A percentile compares a stretch with the other conserved stretches of the same genome.
Evolutionary conservation across 1,140 invertebrate species (phyloP).

Genomic region (Pseudomyrmex cubaensis): DNA sequence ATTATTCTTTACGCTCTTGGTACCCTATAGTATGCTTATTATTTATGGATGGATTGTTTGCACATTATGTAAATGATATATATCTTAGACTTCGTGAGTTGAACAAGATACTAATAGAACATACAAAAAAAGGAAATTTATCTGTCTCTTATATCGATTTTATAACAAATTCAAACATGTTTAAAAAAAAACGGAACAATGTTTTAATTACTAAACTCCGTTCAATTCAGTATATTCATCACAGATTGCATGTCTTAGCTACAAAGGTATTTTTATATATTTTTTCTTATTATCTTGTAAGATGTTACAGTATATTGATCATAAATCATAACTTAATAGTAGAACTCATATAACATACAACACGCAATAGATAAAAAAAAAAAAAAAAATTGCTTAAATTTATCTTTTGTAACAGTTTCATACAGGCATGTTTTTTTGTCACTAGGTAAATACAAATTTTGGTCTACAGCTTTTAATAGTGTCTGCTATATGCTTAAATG

Average conservation of each 20-base stretch:
- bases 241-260: conserved; percentile 11
- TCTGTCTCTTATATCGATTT: conserved; percentile 7
- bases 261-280: conserved; percentile 21
- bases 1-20: neutral
- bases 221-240: conserved; percentile 36
- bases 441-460: conserved; percentile 40
- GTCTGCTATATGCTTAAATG: neutral
- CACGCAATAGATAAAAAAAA: too few relatives aligned
- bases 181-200: conserved; percentile 2
- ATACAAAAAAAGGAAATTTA: neutral
- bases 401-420: too few relatives aligned
- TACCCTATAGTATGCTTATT: neutral
- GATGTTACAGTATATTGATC: neutral
- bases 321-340: too few relatives aligned
- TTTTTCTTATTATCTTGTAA: neutral
- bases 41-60: conserved; percentile 21
- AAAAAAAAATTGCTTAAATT: too few relatives aligned
- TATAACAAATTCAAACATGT: neutral
- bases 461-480: neutral
- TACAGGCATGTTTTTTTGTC: neutral
- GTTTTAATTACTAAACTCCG: neutral
- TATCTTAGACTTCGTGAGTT: conserved; percentile 18
- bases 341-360: too few relatives aligned
- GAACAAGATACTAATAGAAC: conserved; percentile 21
- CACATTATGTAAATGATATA: conserved; percentile 16